Evolutionary conservation across 64 coral and sea anemone genomes (phyloP).

Genomic region (Exaiptasia diaphana): DNA sequence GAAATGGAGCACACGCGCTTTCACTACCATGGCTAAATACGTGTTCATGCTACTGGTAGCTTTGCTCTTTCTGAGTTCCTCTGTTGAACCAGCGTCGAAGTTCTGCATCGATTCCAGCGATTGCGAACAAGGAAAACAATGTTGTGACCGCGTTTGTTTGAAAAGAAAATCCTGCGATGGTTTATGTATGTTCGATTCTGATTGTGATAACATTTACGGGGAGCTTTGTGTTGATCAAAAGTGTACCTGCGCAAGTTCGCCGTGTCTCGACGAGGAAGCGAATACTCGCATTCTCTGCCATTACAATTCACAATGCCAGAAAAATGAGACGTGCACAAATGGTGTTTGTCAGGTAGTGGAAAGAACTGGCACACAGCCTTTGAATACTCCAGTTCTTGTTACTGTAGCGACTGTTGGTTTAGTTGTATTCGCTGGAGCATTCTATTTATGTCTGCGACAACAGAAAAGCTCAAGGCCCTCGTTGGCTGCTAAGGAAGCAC

Average conservation of each 20-base stretch:
- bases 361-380: not conserved
- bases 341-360: not conserved
- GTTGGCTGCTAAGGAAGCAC: not conserved
- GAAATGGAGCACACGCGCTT: too few species aligned
- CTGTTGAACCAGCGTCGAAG: not conserved
- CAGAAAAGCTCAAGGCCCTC: not conserved
- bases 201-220: constrained; percentile 8
- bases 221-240: not conserved
- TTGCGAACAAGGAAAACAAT: not conserved
- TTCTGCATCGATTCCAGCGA: not conserved
- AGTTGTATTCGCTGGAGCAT: not conserved
- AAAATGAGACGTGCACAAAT: not conserved
- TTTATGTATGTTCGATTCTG: not conserved
- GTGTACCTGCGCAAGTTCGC: not conserved
- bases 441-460: not conserved
- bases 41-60: not conserved
- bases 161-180: not conserved
- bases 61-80: not conserved
- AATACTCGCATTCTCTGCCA: not conserved
- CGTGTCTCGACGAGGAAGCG: not conserved
- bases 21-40: not conserved
- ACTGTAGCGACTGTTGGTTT: not conserved
- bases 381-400: not conserved
- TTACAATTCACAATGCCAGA: not conserved
- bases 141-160: not conserved